phyloP scores from a whole-genome alignment of 2,888 invertebrate species.

The Phaonia tiefii region DNA sequence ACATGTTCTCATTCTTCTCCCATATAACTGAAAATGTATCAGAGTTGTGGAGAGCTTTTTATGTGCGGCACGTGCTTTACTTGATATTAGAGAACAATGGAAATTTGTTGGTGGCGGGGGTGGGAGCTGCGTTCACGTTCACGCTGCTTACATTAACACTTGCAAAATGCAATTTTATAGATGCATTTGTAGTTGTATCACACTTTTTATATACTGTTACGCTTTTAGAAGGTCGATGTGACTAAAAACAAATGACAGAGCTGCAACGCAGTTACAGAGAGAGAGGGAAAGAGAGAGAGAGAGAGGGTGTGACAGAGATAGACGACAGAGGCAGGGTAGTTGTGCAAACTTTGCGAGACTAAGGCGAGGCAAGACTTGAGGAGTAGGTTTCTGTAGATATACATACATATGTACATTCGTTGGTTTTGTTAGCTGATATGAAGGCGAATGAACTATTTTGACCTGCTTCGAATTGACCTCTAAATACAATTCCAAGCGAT shows the following conservation, averaged over 20 bases:
- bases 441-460: constrained; percentile 80
- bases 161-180: constrained; percentile 25
- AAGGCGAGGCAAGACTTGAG: no score
- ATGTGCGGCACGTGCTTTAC: background rate
- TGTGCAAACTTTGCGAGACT: no score
- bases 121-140: constrained; percentile 3
- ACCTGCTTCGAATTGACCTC: constrained; percentile 79
- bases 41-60: background rate
- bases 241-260: background rate
- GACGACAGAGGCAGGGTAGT: background rate
- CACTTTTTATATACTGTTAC: background rate
- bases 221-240: constrained; percentile 31
- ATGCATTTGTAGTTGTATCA: constrained; percentile 11
- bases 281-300: constrained; percentile 1
- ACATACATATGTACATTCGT: constrained; percentile 1
- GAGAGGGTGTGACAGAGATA: background rate
- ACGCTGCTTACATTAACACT: background rate
- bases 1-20: no score
- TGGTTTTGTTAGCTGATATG: constrained; percentile 47
- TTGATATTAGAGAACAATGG: no score
- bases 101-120: no score
- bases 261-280: constrained; percentile 2
- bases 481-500: constrained; percentile 62
- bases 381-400: no score
- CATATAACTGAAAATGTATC: no score